phyloP scores from a whole-genome alignment of 2,888 invertebrate genomes.

The Melangyna quadrimaculata region DNA sequence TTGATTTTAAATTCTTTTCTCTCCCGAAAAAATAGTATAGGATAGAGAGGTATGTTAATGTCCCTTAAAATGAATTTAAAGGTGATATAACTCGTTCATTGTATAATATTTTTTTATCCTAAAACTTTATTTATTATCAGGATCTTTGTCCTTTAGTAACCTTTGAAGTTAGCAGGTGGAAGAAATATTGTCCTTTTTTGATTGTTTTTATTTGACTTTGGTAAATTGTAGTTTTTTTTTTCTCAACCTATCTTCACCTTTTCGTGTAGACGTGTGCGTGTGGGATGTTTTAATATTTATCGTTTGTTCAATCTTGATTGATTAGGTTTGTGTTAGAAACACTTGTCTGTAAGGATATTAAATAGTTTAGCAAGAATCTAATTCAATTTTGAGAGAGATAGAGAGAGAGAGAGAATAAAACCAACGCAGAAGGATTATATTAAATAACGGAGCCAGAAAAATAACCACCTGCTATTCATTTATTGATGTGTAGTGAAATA shows the following conservation, averaged over 20 bases:
- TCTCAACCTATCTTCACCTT: not conserved
- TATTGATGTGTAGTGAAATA: too few species aligned
- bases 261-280: not conserved
- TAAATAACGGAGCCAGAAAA: not conserved
- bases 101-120: not conserved
- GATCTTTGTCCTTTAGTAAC: constrained; percentile 12
- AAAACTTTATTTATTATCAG: not conserved
- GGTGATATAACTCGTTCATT: constrained; percentile 13
- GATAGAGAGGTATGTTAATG: constrained; percentile 18
- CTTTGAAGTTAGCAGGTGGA: not conserved
- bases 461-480: not conserved
- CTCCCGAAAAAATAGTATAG: not conserved
- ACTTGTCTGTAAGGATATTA: constrained; percentile 4
- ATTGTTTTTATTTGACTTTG: not conserved
- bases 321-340: constrained; percentile 2
- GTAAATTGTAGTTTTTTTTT: not conserved
- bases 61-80: constrained; percentile 1
- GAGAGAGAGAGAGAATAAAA: not conserved
- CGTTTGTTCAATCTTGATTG: constrained; percentile 6
- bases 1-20: not conserved
- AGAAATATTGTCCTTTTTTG: not conserved
- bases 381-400: not conserved
- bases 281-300: not conserved
- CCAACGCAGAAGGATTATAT: not conserved
- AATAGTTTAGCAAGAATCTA: not conserved